Evolutionary conservation across 2,888 invertebrate species (phyloP), one percentile per base, ranked within the genome.

Genomic region (Asteroscopus sphinx): DNA sequence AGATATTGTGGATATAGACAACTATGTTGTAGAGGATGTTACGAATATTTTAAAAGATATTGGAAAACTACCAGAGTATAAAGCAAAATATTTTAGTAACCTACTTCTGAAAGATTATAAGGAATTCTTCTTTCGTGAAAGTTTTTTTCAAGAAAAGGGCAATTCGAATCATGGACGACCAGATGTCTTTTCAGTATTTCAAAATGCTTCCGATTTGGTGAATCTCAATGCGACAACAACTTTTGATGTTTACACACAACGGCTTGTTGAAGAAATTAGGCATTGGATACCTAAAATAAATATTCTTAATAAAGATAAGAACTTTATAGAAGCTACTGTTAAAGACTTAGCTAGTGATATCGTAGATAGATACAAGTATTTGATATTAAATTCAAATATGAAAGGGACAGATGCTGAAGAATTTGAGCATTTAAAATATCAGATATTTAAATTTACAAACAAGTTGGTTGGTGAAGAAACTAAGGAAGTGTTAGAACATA

Each of bases 381-480:
- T 89, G 57, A 74, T 85, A 61, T 51, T 85, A 2, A 87, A 87
- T 56, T 76, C 79, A 3, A 53, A 62, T 0, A 68, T 54, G 13
- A 68, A 52, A 42, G 65, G 59, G 3, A 69, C 78, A n/a, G 75
- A 83, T 1, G 64, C 65, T 59, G 81, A 84, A 39, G 91, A 91
- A 58, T 44, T 89, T 5, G 89, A 91, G 57, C 75, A 87, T 73
- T 78, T 92, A 13, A 89, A 86, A 56, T 90, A 87, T 77, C 88
- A 86, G 37, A 87, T 92, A 63, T 90, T 86, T 53, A 91, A 90
- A 82, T 89, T 87, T 85, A 79, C 87, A 7, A 82, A 82, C 58
- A 88, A 86, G 57, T 65, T 89, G 5, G 68, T 79, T 3, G 81
- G 79, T 1, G 81, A 83, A 56, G 68, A 83, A 32, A 82, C 81